Evolutionary conservation across 2,113 vertebrate species (phyloP).

Genomic region (Tapirus terrestris): DNA sequence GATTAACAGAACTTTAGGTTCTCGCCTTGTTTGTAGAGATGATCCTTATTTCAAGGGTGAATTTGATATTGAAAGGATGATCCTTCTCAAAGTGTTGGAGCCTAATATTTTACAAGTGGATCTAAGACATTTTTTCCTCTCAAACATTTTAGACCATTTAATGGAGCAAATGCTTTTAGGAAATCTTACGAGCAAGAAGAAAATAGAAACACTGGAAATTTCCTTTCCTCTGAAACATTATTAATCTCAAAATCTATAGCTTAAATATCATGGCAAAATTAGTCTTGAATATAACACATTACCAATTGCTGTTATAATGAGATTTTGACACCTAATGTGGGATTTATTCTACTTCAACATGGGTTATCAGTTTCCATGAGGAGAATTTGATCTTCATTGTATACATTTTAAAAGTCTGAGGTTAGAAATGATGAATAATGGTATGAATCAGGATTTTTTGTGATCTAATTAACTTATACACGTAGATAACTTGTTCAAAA

Average conservation of each 20-base stretch:
- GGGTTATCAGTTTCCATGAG: conserved; percentile 68
- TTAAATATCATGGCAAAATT: conserved; percentile 21
- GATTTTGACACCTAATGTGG: conserved; percentile 59
- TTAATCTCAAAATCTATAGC: conserved; percentile 62
- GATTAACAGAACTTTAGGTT: not conserved
- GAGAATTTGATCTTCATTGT: conserved; percentile 76
- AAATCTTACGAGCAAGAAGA: conserved; percentile 20
- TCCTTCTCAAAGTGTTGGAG: conserved; percentile 21
- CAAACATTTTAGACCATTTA: not conserved
- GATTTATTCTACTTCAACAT: conserved; percentile 72
- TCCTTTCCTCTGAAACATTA: conserved; percentile 11
- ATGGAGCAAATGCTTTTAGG: conserved; percentile 1
- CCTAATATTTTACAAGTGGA: conserved; percentile 9
- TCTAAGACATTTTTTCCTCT: conserved; percentile 26
- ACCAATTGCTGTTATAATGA: conserved; percentile 68
- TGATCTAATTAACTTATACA: conserved; percentile 62
- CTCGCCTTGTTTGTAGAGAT: not conserved
- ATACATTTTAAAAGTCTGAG: not conserved
- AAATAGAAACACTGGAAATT: not conserved
- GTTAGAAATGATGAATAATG: conserved; percentile 71
- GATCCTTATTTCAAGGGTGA: not conserved
- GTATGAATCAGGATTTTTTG: not conserved
- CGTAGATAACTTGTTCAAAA: conserved; percentile 58
- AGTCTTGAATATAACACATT: conserved; percentile 34
- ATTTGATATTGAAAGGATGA: not conserved